Evolutionary conservation across 2,888 invertebrate genomes (phyloP).

Genomic region (Himalopsyche kuldschensis): DNA sequence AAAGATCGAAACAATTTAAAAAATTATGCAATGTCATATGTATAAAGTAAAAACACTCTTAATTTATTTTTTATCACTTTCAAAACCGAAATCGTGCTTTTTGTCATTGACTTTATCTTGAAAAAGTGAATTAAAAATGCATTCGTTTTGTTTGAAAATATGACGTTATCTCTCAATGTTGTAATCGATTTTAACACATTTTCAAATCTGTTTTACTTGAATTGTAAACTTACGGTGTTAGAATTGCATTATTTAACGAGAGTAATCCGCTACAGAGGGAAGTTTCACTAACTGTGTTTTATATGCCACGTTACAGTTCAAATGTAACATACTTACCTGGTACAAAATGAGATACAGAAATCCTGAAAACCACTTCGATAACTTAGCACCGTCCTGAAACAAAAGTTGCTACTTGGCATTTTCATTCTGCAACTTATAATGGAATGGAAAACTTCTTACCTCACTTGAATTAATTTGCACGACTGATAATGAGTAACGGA

Average conservation of each 20-base stretch:
- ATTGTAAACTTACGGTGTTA: background rate
- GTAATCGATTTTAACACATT: too few species aligned
- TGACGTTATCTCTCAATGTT: too few species aligned
- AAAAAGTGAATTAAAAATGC: too few species aligned
- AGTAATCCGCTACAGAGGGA: background rate
- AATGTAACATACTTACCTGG: background rate
- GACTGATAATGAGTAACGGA: background rate
- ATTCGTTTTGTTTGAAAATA: too few species aligned
- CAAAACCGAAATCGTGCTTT: too few species aligned
- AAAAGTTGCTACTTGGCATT: slow-evolving; percentile 18
- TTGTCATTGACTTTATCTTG: too few species aligned
- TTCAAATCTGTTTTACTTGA: too few species aligned
- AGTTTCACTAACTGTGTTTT: background rate
- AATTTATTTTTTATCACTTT: too few species aligned
- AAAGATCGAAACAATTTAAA: too few species aligned
- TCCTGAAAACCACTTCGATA: background rate
- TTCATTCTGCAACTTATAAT: slow-evolving; percentile 18
- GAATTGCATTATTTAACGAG: background rate
- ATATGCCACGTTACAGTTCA: background rate
- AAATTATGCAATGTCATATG: too few species aligned
- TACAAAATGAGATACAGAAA: background rate
- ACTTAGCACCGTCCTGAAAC: slow-evolving; percentile 15
- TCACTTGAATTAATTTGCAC: background rate
- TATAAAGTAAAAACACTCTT: too few species aligned
- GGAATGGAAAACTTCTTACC: slow-evolving; percentile 25